Evolutionary conservation across 1,140 invertebrate genomes (phyloP).

Genomic region (Drosophila mauritiana): DNA sequence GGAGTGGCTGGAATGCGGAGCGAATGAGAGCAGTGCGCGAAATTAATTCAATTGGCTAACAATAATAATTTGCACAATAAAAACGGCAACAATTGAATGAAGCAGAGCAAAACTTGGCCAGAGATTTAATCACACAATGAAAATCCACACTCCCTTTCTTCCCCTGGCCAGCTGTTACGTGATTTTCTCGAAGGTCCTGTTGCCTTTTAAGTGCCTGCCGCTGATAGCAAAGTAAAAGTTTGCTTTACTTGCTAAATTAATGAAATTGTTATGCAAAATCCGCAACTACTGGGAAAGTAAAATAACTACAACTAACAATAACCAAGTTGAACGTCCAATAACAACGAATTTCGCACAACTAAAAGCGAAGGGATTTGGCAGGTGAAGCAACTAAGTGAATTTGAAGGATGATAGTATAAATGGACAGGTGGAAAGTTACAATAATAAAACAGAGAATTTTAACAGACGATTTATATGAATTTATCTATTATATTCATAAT

Average conservation of each 20-base stretch:
- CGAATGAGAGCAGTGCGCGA: conserved; percentile 36
- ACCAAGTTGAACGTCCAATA: conserved; percentile 25
- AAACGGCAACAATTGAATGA: conserved; percentile 71
- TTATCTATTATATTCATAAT: background rate
- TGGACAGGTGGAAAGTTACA: background rate
- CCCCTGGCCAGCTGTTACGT: conserved; percentile 16
- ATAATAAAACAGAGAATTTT: background rate
- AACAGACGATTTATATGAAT: no score
- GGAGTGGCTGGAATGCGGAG: conserved; percentile 3
- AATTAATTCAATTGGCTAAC: conserved; percentile 82
- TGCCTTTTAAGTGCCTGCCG: conserved; percentile 10
- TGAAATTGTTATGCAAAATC: conserved; percentile 82
- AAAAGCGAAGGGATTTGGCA: conserved; percentile 33
- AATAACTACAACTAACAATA: conserved; percentile 26
- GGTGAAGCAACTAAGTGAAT: conserved; percentile 13
- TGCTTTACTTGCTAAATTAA: conserved; percentile 63
- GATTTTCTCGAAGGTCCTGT: conserved; percentile 26
- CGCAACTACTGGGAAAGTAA: conserved; percentile 53
- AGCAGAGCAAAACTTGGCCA: conserved; percentile 52
- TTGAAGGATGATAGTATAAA: background rate
- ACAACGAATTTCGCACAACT: conserved; percentile 56
- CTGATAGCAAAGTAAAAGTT: conserved; percentile 60
- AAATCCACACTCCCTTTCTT: conserved; percentile 5
- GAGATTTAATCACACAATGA: conserved; percentile 69
- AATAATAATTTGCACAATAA: conserved; percentile 83